Conservation (phyloP, 2,888 invertebrate species). For the Pristionchus exspectatus region DNA sequence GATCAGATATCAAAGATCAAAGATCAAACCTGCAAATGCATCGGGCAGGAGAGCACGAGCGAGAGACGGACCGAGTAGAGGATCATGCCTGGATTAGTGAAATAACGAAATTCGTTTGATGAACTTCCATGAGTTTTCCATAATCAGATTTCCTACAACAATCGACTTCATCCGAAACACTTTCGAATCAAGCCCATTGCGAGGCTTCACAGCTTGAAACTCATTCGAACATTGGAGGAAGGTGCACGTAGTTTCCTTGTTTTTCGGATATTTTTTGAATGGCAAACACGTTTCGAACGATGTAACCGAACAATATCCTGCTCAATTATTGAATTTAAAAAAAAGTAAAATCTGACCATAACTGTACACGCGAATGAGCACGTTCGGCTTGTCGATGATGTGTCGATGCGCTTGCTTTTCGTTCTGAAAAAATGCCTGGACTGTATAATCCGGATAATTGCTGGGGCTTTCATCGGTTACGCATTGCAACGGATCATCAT, state of each 20-base stretch:
- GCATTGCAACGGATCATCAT: too few relatives aligned
- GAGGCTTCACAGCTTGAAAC: not conserved
- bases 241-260: too few relatives aligned
- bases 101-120: too few relatives aligned
- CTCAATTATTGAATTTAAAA: too few relatives aligned
- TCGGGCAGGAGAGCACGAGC: conserved; percentile 94
- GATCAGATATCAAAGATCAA: not conserved
- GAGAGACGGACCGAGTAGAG: conserved; percentile 86
- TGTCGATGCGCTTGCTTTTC: conserved; percentile 93
- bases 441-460: too few relatives aligned
- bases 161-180: not conserved
- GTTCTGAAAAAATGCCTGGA: conserved; percentile 85
- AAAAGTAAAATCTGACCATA: conserved; percentile 85
- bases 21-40: conserved; percentile 90
- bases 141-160: too few relatives aligned
- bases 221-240: not conserved
- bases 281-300: too few relatives aligned
- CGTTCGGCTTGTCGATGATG: conserved; percentile 83
- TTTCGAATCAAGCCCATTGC: too few relatives aligned
- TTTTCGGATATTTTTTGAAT: too few relatives aligned
- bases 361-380: conserved; percentile 96
- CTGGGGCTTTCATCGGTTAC: too few relatives aligned
- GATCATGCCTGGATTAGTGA: conserved; percentile 66
- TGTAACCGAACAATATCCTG: too few relatives aligned
- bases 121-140: too few relatives aligned